A percentile compares a stretch with the other conserved stretches of the same genome.
These are phyloP conservation scores for Labeo catla DNA, from an alignment of 2,113 vertebrate species.

Conservation along the genomic window DNA sequence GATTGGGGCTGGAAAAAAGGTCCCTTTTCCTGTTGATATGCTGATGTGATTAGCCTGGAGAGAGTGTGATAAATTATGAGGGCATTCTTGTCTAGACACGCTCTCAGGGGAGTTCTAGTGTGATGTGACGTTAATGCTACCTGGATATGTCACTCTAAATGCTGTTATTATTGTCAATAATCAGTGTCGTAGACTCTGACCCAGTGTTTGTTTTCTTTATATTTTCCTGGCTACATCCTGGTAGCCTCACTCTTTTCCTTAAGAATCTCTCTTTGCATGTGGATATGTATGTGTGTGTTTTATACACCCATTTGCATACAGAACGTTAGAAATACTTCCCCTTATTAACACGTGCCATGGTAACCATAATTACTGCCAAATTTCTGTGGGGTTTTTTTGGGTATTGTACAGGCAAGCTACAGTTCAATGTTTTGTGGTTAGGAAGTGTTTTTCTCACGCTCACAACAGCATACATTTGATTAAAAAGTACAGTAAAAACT, in stretches of 20 bases:
- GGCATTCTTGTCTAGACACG: slow-evolving; percentile 4
- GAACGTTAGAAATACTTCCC: background rate
- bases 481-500: background rate
- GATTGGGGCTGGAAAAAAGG: background rate
- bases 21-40: slow-evolving; percentile 7
- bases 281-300: background rate
- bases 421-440: background rate
- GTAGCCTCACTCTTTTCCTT: background rate
- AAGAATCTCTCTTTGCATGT: background rate
- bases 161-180: background rate
- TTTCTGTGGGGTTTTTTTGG: background rate
- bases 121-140: background rate
- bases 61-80: slow-evolving; percentile 14
- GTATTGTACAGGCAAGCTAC: background rate
- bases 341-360: background rate
- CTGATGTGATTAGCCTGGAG: background rate
- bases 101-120: background rate
- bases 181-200: background rate
- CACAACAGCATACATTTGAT: background rate
- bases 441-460: background rate
- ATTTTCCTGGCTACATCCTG: background rate
- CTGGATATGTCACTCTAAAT: background rate
- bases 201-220: background rate
- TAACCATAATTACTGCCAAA: background rate
- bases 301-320: background rate